Conservation (phyloP, 1,140 invertebrate species). For the Nebria ingens region DNA sequence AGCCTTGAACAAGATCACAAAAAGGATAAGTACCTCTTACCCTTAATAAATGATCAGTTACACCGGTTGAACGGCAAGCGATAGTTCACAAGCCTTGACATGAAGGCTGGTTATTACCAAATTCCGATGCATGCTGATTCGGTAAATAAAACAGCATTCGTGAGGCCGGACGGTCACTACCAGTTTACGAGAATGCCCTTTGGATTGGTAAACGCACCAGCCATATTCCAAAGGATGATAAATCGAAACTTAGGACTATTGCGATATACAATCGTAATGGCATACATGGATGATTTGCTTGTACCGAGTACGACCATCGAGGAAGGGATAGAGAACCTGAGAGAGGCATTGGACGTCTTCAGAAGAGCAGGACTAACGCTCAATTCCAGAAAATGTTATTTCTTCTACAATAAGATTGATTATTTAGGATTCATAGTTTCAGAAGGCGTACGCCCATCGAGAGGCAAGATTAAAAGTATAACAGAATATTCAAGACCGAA, state of each 20-base stretch:
- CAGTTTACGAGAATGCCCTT: conserved; percentile 37
- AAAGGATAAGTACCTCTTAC: conserved; percentile 18
- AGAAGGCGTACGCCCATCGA: conserved; percentile 24
- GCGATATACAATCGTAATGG: background rate
- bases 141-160: conserved; percentile 14
- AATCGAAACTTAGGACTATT: conserved; percentile 27
- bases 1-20: conserved; percentile 29
- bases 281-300: conserved; percentile 24
- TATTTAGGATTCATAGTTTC: conserved; percentile 27
- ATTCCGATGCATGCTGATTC: background rate
- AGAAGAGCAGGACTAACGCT: conserved; percentile 22
- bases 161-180: conserved; percentile 29
- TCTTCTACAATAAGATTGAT: conserved; percentile 22
- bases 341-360: conserved; percentile 19
- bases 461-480: conserved; percentile 26
- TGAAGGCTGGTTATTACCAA: background rate
- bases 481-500: conserved; percentile 21
- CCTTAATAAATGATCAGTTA: conserved; percentile 19
- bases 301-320: conserved; percentile 20
- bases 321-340: conserved; percentile 20
- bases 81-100: conserved; percentile 14
- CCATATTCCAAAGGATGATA: conserved; percentile 35
- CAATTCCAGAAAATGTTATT: conserved; percentile 27
- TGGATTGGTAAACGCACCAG: conserved; percentile 34
- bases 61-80: conserved; percentile 13